Base-by-base conservation (phyloP, 2,888 invertebrate species). In the Stenichneumon culpator region DNA sequence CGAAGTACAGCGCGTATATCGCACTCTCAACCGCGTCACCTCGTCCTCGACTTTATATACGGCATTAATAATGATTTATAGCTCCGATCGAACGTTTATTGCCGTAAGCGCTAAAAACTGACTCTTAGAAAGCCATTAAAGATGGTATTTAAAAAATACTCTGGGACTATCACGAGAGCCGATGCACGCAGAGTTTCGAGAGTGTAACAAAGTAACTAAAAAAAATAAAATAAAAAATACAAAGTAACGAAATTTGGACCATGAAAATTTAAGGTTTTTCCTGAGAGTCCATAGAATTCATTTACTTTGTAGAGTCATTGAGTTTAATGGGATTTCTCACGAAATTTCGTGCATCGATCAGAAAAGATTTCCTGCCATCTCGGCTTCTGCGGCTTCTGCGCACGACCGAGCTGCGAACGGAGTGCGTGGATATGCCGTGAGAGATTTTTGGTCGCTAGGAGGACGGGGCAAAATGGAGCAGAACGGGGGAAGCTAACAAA, bases 51-150 rank as follows among this genome's bases (percentile, higher is more conserved):
- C 77, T 80, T 86, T 78, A 86, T 83, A 86, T 54, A 78, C 68
- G 68, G 7, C 83, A 28, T 86, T 80, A 80, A 77, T 80, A 72
- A 83, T 83, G 83, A 87, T 87, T 87, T 83, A 86, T 67, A 70
- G 69, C 82, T 70, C 72, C 82, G 78, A 87, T 87, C 86, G 86
- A 87, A 69, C 83, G 70, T 86, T 83, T 82, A 84, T 82, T 70
- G 78, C 82, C 60, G 65, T 57, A 32, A 54, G 70, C 74, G 74
- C 44, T 75, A 74, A 82, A 78, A 75, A 73, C 63, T 44, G 83
- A 82, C 86, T 86, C 86, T 86, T 25, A 57, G 72, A 86, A 72
- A 84, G 57, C 47, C 86, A 83, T 84, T 82, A 86, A 87, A 79
- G 72, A 50, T 25, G 28, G 16, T 32, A 28, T 73, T 80, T 57